Conservation (phyloP, 1,140 invertebrate species). For the Papilio polytes region DNA sequence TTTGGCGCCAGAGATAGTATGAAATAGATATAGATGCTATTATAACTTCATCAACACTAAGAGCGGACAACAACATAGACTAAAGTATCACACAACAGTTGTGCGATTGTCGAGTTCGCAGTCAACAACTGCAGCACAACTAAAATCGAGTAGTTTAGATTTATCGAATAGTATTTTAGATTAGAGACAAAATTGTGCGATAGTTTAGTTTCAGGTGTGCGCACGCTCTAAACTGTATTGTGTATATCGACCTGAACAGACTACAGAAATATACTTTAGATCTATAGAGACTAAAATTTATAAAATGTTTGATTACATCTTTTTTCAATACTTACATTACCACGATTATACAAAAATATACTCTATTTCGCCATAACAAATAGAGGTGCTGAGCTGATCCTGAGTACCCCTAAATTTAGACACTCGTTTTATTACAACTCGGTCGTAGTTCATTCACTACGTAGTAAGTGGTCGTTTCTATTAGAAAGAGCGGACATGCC, state of each 20-base stretch:
- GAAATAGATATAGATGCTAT: not conserved
- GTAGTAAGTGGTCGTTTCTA: conserved; percentile 56
- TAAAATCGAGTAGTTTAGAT: too few relatives aligned
- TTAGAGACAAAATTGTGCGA: too few relatives aligned
- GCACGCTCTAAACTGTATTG: too few relatives aligned
- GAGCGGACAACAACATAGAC: too few relatives aligned
- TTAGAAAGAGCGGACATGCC: conserved; percentile 66
- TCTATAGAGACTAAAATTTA: not conserved
- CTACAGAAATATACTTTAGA: not conserved
- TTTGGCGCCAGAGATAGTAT: conserved; percentile 6
- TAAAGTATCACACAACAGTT: too few relatives aligned
- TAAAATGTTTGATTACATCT: not conserved
- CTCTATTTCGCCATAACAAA: not conserved
- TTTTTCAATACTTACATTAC: not conserved
- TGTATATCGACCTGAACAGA: not conserved
- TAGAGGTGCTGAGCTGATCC: not conserved
- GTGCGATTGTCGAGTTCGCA: too few relatives aligned
- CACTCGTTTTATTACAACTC: conserved; percentile 36
- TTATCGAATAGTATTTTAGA: too few relatives aligned
- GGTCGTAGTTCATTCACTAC: conserved; percentile 56
- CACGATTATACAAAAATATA: not conserved
- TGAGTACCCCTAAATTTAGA: conserved; percentile 18
- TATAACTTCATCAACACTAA: too few relatives aligned
- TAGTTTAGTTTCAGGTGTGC: too few relatives aligned
- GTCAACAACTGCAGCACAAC: too few relatives aligned